These are phyloP conservation scores for Ennomos erosarius DNA, from an alignment of 2,888 invertebrate species.

Conservation along the genomic window DNA sequence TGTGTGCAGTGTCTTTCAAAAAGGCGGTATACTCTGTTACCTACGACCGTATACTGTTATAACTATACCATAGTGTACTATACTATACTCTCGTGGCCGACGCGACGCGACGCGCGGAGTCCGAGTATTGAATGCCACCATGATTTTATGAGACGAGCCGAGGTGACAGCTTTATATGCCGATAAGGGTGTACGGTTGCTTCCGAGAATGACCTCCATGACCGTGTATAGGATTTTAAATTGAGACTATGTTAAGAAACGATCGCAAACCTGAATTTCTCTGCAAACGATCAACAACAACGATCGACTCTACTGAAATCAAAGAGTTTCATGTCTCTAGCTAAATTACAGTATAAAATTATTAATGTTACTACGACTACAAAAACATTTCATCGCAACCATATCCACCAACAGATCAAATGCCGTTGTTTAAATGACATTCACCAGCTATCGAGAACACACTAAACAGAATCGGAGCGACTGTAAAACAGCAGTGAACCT, in stretches of 20 bases:
- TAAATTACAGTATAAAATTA: no score
- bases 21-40: no score
- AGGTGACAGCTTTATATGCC: constrained; percentile 43
- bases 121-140: constrained; percentile 46
- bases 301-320: no score
- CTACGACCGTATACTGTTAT: no score
- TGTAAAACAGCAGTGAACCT: constrained; percentile 50
- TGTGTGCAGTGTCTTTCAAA: no score
- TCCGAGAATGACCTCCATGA: constrained; percentile 33
- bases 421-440: not conserved
- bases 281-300: no score
- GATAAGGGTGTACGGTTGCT: constrained; percentile 41
- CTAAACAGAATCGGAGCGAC: constrained; percentile 31
- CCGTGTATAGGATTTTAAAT: constrained; percentile 9
- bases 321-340: no score
- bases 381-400: no score
- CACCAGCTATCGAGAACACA: constrained; percentile 4
- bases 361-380: no score
- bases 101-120: constrained; percentile 30
- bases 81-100: constrained; percentile 14
- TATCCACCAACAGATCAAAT: no score
- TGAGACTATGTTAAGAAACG: constrained; percentile 2
- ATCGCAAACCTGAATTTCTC: not conserved
- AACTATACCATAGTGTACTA: not conserved
- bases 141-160: constrained; percentile 53